phyloP scores from a whole-genome alignment of 2,888 invertebrate genomes.

The Drosophila austrosaltans region DNA sequence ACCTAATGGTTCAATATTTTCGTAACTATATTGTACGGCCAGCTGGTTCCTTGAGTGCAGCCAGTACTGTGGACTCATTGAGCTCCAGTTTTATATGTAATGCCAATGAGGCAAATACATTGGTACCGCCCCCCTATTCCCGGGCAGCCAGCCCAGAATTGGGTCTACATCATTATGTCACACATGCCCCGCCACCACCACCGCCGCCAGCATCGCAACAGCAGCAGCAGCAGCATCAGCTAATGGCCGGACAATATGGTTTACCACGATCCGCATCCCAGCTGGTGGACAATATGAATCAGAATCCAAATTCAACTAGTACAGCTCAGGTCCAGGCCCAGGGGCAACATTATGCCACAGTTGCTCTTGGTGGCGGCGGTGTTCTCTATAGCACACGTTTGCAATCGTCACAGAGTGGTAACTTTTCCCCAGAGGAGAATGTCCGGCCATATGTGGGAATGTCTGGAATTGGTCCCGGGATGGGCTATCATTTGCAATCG shows the following conservation, averaged over 20 bases:
- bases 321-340: slow-evolving; percentile 23
- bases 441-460: slow-evolving; percentile 42
- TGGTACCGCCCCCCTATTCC: slow-evolving; percentile 93
- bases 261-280: slow-evolving; percentile 87
- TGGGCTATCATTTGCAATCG: slow-evolving; percentile 76
- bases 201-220: slow-evolving; percentile 31
- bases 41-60: slow-evolving; percentile 91
- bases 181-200: slow-evolving; percentile 31
- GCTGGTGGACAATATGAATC: slow-evolving; percentile 79
- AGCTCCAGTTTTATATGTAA: slow-evolving; percentile 95
- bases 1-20: slow-evolving; percentile 93
- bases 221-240: slow-evolving; percentile 14
- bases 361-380: slow-evolving; percentile 43
- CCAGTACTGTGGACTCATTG: slow-evolving; percentile 93
- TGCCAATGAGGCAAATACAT: slow-evolving; percentile 92
- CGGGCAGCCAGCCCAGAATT: slow-evolving; percentile 90
- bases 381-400: slow-evolving; percentile 54
- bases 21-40: slow-evolving; percentile 91
- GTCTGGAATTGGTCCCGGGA: background rate
- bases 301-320: slow-evolving; percentile 22
- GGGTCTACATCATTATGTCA: slow-evolving; percentile 62
- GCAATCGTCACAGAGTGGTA: slow-evolving; percentile 77
- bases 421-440: slow-evolving; percentile 62
- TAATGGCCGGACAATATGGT: slow-evolving; percentile 68
- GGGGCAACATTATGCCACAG: slow-evolving; percentile 45